Percentiles rank a stretch among this genome's conserved stretches.
Evolutionary conservation across 2,113 vertebrate species (phyloP).

Genomic region (Panthera uncia): DNA sequence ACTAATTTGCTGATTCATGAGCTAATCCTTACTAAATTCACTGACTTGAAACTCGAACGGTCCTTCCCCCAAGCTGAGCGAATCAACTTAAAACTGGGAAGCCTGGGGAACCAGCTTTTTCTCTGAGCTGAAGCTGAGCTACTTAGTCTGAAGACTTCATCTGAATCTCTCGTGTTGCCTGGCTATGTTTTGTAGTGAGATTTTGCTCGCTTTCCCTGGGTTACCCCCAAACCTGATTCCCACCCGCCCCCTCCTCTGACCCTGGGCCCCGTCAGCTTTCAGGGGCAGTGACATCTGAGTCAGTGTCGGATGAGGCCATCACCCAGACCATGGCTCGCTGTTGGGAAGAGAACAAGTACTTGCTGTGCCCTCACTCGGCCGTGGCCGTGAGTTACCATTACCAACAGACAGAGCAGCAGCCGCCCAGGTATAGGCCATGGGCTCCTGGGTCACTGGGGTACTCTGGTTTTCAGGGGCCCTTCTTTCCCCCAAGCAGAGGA

Average conservation of each 20-base stretch:
- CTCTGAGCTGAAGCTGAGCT: background rate
- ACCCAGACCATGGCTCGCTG: constrained; percentile 80
- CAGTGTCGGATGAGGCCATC: constrained; percentile 80
- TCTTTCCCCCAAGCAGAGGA: background rate
- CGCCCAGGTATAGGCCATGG: constrained; percentile 38
- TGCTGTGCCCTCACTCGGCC: constrained; percentile 87
- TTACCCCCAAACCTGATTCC: background rate
- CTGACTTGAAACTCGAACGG: background rate
- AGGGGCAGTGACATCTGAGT: constrained; percentile 63
- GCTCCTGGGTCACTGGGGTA: accelerated
- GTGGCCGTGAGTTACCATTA: constrained; percentile 86
- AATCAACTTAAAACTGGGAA: background rate
- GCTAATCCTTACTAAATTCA: background rate
- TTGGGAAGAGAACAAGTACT: constrained; percentile 86
- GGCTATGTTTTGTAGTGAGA: background rate
- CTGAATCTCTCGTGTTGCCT: background rate
- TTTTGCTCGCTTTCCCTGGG: background rate
- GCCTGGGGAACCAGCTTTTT: background rate
- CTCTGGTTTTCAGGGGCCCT: background rate
- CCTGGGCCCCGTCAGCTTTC: constrained; percentile 73
- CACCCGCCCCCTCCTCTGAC: accelerated
- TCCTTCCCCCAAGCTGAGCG: background rate
- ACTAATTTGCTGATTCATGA: background rate
- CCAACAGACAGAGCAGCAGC: background rate
- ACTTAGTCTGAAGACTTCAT: background rate